Evolutionary conservation across 2,888 invertebrate genomes (phyloP).

Genomic region (Drosophila neutralis): DNA sequence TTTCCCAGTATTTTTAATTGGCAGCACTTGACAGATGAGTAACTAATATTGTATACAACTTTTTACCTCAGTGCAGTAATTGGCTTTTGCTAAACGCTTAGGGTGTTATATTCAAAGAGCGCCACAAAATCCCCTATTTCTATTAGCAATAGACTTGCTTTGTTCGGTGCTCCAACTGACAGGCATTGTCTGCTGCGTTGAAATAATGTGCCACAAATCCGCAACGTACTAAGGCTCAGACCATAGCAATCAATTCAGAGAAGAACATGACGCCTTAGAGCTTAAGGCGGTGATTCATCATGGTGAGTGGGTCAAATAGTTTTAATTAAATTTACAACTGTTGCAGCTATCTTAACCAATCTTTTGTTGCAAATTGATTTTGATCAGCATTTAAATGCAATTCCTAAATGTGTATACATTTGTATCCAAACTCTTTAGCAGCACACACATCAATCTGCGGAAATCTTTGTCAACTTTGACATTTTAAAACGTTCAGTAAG

Average conservation of each 20-base stretch:
- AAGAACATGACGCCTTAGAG: not conserved
- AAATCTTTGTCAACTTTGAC: conserved; percentile 30
- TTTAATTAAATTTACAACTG: conserved; percentile 6
- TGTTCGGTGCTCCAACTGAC: not conserved
- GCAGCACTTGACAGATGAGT: not conserved
- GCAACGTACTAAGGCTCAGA: not conserved
- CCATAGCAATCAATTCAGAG: not conserved
- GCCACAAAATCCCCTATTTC: not conserved
- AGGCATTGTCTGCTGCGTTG: not conserved
- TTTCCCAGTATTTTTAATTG: conserved; percentile 13
- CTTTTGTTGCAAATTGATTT: conserved; percentile 2
- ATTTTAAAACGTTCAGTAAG: conserved; percentile 16
- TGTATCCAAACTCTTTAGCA: not conserved
- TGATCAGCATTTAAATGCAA: conserved; percentile 8
- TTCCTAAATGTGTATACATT: not conserved
- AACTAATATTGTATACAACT: not conserved
- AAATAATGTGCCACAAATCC: not conserved
- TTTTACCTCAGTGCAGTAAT: not conserved
- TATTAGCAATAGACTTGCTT: not conserved
- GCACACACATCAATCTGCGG: conserved; percentile 12
- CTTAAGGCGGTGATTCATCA: not conserved
- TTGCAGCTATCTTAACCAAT: not conserved
- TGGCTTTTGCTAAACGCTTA: not conserved
- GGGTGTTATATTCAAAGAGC: not conserved
- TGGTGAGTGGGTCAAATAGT: not conserved